Evolutionary conservation across 2,888 invertebrate genomes (phyloP), one percentile per base, ranked within the genome.

Genomic region (Apamea anceps): DNA sequence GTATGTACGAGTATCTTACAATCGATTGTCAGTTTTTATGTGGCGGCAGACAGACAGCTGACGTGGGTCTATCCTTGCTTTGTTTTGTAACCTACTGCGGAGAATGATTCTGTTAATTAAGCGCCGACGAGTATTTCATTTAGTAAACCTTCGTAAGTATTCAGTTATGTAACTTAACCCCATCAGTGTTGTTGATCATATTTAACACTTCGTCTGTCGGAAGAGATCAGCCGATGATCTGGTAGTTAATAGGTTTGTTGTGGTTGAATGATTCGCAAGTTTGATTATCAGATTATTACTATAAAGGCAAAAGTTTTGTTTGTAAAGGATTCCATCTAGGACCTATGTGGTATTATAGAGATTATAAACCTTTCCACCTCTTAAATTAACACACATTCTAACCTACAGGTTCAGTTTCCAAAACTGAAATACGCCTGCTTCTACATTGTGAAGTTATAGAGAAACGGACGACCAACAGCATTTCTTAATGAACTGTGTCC

Each of bases 401-500:
- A 51, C 13, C 4, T 8, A n/a, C 3, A 21, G 21, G 28, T 57
- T 37, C 37, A 37, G 8, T 37, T 28, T 48, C n/a, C 2, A 37
- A 37, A 48, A 60, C 7, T 25, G 10, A 42, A 67, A 68, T 62
- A 32, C 3, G 6, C 32, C 3, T 32, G 32, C 13, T 32, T 42
- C 21, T 10, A 79, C 79, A 45, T n/a, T 70, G 25, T 51, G 42
- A 42, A n/a, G 51, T 62, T 21, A n/a, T 68, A 10, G 12, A 12
- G 7, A n/a, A 15, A 45, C 15, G 8, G 28, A 42, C 8, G 73
- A 45, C 28, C 25, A 4, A 72, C 28, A 37, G 25, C 13, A 42
- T 67, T 13, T 18, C 42, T 51, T 25, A 60, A 79, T 51, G 28
- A 28, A 75, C 25, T 75, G 18, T 65, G 74, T 45, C 42, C 79